Evolutionary conservation across 2,113 vertebrate genomes (phyloP), one percentile per base, ranked within the genome.

Genomic region (Paracanthobrama guichenoti): DNA sequence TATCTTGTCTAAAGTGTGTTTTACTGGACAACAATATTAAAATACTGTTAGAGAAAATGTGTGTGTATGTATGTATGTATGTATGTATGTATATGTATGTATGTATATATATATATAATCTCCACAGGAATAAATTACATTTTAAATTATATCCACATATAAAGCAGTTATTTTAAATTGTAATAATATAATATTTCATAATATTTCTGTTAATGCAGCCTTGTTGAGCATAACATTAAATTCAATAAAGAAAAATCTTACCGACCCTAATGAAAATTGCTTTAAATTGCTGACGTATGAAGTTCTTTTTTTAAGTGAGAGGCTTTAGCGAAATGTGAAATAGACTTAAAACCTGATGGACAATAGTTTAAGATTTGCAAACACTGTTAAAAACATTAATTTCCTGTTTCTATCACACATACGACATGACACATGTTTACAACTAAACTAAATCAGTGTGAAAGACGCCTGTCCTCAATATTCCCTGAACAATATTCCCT

Each of bases 371-470:
- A 44, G 39, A 44, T 72, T 72, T 44, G 11, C 39, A 44, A 44
- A 72, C 22, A 24, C 31, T 5, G 8, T 44, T 72, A 13, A 14
- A n/a, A 44, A 72, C 69, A 72, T 72, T 24, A 2, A 72, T 44
- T 72, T 72, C 39, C 39, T 44, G 69, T 72, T n/a, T 72, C 67
- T 12, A 2, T 22, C 67, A 20, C 64, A 39, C 64, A 67, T 22
- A 60, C 22, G 69, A 72, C 42, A 72, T n/a, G 39, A 71, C 42
- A 69, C 31, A 24, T 46, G 69, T 72, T 46, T 46, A 72, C 69
- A 72, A 8, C 18, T 55, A 20, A 72, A 72, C 69, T 42, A 14
- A 46, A 72, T 72, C 12, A 24, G 42, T 46, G 42, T 72, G 42
- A 72, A 72, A 26, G 69, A 72, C 16, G 69, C 12, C 69, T 46